Evolutionary conservation across 2,797 vertebrate genomes (phyloP), one percentile per base, ranked within the genome.

Genomic region (Tiaroga cobitis): DNA sequence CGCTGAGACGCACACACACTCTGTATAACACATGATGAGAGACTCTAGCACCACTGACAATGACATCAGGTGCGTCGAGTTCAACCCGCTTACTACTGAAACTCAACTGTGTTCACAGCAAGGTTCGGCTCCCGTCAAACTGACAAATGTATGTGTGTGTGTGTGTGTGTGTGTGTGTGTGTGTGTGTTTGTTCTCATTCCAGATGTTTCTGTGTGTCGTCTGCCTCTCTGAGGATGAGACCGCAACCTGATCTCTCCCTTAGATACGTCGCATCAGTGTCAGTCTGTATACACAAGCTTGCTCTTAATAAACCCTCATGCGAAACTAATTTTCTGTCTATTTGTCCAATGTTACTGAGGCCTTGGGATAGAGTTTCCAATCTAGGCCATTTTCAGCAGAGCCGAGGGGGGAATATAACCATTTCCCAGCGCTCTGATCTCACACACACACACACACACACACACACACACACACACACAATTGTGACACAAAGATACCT

Each of bases 271-370:
- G 21, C 82, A 56, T 87, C 75, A 82, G 26, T 69, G 77, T 74
- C 37, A 70, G 63, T 89, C 89, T 93, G 92, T 94, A 90, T 93
- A 93, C 90, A 93, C 93, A 94, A 91, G 65, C 89, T 82, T 90
- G 92, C 89, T 91, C 92, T 93, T 94, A 93, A 93, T 93, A 94
- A 94, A 91, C 87, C 43, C 83, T 94, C 93, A 95, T 94, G 93
- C 90, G 90, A 95, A 94, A 93, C 94, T 94, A 94, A 95, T 94
- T 93, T 94, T 92, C 92, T 93, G 94, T 95, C 92, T 95, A 93
- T 95, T 95, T 95, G 92, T 95, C 92, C 93, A 94, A 92, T 92
- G 90, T 86, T 65, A 90, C 91, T 90, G 92, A 92, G 90, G 92
- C 90, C 87, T 93, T 82, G 70, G 90, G 93, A 93, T 94, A 93